Conservation (phyloP, 2,113 vertebrate species). For the Coracopsis vasa region DNA sequence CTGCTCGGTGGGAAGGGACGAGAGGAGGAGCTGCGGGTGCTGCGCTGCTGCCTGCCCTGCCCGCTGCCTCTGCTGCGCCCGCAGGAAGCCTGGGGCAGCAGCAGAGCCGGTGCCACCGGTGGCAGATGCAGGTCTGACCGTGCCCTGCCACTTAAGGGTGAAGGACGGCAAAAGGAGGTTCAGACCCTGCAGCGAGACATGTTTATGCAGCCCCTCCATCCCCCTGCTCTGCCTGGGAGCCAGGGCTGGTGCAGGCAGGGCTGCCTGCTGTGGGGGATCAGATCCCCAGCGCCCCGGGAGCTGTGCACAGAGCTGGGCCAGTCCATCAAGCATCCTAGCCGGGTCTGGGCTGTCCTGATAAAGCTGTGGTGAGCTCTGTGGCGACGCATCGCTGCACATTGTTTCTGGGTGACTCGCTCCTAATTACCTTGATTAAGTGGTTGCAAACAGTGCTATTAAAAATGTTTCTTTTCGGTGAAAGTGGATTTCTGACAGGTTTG, state of each 20-base stretch:
- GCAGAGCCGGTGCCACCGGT: rapidly evolving
- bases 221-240: not conserved
- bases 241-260: not conserved
- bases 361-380: not conserved
- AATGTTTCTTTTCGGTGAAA: constrained; percentile 31
- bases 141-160: rapidly evolving
- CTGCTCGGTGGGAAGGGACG: not conserved
- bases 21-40: not conserved
- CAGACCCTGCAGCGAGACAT: rapidly evolving
- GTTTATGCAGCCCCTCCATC: not conserved
- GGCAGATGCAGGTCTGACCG: rapidly evolving
- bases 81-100: not conserved
- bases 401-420: constrained; percentile 69
- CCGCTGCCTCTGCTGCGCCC: rapidly evolving
- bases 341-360: constrained; percentile 59
- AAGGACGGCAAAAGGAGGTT: not conserved
- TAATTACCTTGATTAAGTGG: constrained; percentile 72
- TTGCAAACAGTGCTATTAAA: constrained; percentile 62
- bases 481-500: constrained; percentile 52
- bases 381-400: constrained; percentile 42
- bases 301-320: not conserved
- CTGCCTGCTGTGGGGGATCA: not conserved
- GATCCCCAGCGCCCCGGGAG: not conserved
- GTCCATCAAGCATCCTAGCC: constrained; percentile 7
- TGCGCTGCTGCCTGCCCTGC: not conserved